Conservation (phyloP, 2,113 vertebrate species). For the Cisticola juncidis region DNA sequence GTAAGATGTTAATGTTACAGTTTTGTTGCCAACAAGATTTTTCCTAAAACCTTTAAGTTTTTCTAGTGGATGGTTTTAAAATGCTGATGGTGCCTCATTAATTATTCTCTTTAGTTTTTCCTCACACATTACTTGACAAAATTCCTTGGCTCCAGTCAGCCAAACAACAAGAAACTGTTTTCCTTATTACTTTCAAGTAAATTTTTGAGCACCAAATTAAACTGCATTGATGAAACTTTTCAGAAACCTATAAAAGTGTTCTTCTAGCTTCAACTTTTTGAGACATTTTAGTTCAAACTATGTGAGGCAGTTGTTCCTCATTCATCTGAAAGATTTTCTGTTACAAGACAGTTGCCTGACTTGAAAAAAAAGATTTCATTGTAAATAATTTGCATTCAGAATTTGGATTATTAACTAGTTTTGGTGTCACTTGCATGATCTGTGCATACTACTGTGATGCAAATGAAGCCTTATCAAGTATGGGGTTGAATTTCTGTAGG, state of each 20-base stretch:
- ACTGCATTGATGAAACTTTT: neutral
- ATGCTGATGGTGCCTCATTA: neutral
- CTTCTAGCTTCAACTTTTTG: neutral
- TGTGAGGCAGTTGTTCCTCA: neutral
- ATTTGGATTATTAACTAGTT: neutral
- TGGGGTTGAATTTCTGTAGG: neutral
- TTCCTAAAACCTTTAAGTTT: neutral
- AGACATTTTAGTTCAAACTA: neutral
- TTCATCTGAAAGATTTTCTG: neutral
- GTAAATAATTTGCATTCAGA: neutral
- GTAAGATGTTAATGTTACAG: neutral
- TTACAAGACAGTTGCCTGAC: neutral
- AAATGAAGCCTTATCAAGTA: neutral
- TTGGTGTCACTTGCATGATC: accelerated
- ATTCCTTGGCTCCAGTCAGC: neutral
- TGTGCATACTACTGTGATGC: neutral
- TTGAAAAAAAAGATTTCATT: neutral
- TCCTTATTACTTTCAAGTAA: neutral
- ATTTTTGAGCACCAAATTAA: neutral
- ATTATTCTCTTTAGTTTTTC: neutral
- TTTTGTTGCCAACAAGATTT: neutral
- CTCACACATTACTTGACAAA: neutral
- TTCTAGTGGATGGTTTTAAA: neutral
- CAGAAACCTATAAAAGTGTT: neutral
- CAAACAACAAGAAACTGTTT: neutral